Percentiles rank a stretch among this genome's conserved stretches.
phyloP scores from a whole-genome alignment of 2,888 invertebrate species.

The Synanthedon vespiformis region DNA sequence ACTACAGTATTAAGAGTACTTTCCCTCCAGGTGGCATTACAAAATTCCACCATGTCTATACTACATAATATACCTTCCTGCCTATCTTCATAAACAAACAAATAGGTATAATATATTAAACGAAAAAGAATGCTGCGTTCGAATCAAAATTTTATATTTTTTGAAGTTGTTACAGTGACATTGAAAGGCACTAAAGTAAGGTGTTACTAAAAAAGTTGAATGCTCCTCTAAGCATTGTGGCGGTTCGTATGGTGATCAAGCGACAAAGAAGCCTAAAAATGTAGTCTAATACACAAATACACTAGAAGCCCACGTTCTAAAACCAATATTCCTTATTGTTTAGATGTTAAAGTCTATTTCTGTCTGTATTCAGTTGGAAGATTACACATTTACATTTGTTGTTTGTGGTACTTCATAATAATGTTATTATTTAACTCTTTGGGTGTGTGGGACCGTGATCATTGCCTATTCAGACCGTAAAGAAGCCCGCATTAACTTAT shows the following conservation, averaged over 20 bases:
- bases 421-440: conserved; percentile 56
- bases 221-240: conserved; percentile 42
- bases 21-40: no score
- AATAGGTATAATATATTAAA: no score
- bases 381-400: not conserved
- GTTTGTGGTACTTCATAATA: conserved; percentile 3
- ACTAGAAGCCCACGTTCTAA: conserved; percentile 4
- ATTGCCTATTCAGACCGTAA: conserved; percentile 46
- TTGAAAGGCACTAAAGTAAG: conserved; percentile 14
- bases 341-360: not conserved
- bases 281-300: conserved; percentile 33
- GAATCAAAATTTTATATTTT: no score
- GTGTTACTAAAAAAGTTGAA: conserved; percentile 40
- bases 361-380: not conserved
- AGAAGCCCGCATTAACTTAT: conserved; percentile 45
- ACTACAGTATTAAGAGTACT: no score
- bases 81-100: no score
- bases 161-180: no score
- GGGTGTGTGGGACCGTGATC: conserved; percentile 57
- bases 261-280: conserved; percentile 59
- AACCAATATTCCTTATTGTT: not conserved
- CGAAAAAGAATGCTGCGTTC: no score
- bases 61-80: no score
- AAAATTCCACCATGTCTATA: no score
- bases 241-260: conserved; percentile 48